Percentiles rank a stretch among this genome's conserved stretches.
phyloP scores from a whole-genome alignment of 2,113 vertebrate genomes.

The Mandrillus leucophaeus region DNA sequence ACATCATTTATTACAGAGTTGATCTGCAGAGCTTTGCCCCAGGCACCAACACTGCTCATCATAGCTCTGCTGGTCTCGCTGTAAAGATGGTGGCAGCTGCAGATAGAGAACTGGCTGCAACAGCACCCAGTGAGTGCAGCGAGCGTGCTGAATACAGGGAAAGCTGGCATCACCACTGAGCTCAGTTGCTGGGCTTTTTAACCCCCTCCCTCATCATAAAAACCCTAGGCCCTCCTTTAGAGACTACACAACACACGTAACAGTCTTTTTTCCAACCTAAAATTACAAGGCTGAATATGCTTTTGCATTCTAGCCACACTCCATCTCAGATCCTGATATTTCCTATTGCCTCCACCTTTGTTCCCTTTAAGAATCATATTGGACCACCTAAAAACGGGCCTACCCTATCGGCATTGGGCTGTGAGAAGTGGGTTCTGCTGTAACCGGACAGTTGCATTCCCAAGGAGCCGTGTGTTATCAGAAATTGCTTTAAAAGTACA shows the following conservation, averaged over 20 bases:
- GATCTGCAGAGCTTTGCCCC: neutral
- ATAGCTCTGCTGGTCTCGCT: neutral
- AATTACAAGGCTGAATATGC: rapidly evolving
- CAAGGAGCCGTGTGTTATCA: neutral
- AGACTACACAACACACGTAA: neutral
- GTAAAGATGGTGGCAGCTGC: rapidly evolving
- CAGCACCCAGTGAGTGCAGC: neutral
- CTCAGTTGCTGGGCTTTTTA: rapidly evolving
- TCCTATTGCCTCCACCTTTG: neutral
- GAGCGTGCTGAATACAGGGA: neutral
- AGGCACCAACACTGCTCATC: rapidly evolving
- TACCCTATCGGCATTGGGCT: neutral
- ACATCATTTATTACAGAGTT: neutral
- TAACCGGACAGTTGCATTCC: neutral
- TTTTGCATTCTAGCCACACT: neutral
- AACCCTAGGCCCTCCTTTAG: neutral
- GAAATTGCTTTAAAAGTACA: neutral
- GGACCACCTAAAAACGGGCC: neutral
- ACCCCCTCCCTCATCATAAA: rapidly evolving
- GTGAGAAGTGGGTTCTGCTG: neutral
- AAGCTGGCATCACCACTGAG: too few relatives aligned
- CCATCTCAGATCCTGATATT: neutral
- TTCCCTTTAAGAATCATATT: neutral
- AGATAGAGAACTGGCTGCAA: too few relatives aligned
- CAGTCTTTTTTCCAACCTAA: neutral